phyloP scores from a whole-genome alignment of 2,797 vertebrate genomes.

The Poecilia velifera region DNA sequence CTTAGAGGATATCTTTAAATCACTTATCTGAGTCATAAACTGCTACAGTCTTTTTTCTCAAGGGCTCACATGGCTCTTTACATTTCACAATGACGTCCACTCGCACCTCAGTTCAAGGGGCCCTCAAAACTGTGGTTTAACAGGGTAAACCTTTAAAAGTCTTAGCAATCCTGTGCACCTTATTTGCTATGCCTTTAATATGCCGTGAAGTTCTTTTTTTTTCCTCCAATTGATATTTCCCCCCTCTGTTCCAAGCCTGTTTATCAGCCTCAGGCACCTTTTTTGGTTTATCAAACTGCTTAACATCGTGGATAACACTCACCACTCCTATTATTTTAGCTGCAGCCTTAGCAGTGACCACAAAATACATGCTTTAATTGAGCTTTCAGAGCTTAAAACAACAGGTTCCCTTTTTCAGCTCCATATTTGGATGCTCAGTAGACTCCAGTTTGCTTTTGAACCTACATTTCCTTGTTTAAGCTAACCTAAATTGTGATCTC shows the following conservation, averaged over 20 bases:
- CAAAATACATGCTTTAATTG: neutral
- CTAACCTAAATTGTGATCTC: neutral
- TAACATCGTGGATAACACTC: neutral
- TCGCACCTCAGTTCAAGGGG: neutral
- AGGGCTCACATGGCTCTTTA: neutral
- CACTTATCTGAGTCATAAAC: neutral
- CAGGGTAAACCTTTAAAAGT: neutral
- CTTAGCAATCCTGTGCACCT: neutral
- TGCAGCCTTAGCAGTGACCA: neutral
- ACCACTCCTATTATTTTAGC: neutral
- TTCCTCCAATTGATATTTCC: neutral
- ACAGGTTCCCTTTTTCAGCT: neutral
- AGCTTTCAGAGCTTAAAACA: neutral
- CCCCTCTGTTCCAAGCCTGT: neutral
- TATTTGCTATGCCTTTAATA: neutral
- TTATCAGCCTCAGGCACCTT: neutral
- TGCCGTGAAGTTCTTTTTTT: neutral
- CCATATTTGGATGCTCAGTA: conserved; percentile 1
- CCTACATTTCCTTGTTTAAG: neutral
- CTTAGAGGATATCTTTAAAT: neutral
- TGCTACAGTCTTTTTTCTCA: neutral
- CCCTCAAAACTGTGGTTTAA: neutral
- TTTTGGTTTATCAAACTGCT: neutral
- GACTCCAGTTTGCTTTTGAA: neutral
- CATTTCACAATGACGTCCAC: neutral